Conservation (phyloP, 2,797 vertebrate species). For the Rhinogobio ventralis region DNA sequence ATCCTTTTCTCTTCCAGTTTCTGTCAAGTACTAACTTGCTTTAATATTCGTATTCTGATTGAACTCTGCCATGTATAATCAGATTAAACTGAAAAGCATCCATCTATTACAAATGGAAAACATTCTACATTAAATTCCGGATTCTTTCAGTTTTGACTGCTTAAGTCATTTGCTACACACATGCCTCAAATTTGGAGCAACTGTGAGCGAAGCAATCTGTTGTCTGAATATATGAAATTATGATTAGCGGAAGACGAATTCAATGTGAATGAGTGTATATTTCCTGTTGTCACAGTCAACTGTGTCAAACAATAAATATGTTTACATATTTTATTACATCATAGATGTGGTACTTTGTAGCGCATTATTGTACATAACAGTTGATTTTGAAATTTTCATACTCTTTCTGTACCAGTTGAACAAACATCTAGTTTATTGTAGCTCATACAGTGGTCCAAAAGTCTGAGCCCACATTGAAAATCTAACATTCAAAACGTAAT, state of each 20-base stretch:
- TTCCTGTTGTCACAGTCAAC: slow-evolving; percentile 76
- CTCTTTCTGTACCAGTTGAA: slow-evolving; percentile 69
- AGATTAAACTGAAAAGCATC: not conserved
- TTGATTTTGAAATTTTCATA: slow-evolving; percentile 64
- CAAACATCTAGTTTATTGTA: slow-evolving; percentile 67
- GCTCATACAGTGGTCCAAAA: slow-evolving; percentile 55
- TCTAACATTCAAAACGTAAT: slow-evolving; percentile 49
- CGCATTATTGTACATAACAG: slow-evolving; percentile 76
- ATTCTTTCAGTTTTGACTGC: slow-evolving; percentile 30
- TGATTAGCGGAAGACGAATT: slow-evolving; percentile 62
- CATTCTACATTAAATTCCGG: not conserved
- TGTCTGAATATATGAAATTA: slow-evolving; percentile 61
- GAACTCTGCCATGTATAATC: not conserved
- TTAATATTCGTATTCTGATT: not conserved
- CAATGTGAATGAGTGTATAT: slow-evolving; percentile 69
- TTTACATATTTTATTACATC: slow-evolving; percentile 82
- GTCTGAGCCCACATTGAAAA: slow-evolving; percentile 7
- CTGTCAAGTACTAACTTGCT: not conserved
- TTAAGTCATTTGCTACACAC: slow-evolving; percentile 40
- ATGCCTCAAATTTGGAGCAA: slow-evolving; percentile 46
- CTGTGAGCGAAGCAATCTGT: slow-evolving; percentile 60
- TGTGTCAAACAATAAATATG: slow-evolving; percentile 80
- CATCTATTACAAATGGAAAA: slow-evolving; percentile 13
- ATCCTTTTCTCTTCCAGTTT: slow-evolving; percentile 31
- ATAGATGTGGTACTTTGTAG: slow-evolving; percentile 78